These are phyloP conservation scores for Platypus cylindrus DNA, from an alignment of 2,888 invertebrate genomes.

Conservation along the genomic window DNA sequence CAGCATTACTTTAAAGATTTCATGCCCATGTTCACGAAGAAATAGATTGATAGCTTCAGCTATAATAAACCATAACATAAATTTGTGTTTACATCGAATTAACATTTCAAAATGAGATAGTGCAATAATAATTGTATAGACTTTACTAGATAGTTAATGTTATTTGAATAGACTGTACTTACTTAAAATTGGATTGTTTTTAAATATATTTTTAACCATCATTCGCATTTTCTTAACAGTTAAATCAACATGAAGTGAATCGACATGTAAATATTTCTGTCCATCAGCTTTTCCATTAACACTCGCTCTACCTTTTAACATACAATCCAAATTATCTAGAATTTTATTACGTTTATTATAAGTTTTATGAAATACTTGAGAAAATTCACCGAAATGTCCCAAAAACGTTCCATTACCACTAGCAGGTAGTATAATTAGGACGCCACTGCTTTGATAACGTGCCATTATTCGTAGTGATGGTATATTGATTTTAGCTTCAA, in stretches of 20 bases:
- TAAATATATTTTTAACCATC: conserved; percentile 53
- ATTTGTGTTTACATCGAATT: too few relatives aligned
- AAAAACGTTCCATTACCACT: conserved; percentile 58
- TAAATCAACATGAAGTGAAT: conserved; percentile 46
- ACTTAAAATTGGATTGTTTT: conserved; percentile 58
- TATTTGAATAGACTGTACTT: too few relatives aligned
- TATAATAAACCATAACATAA: too few relatives aligned
- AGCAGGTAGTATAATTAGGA: conserved; percentile 56
- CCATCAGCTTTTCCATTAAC: conserved; percentile 33
- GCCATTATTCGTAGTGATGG: conserved; percentile 53
- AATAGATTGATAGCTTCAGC: conserved; percentile 62
- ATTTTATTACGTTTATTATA: conserved; percentile 24
- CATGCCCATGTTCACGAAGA: conserved; percentile 53
- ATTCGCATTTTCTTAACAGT: conserved; percentile 48
- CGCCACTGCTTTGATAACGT: conserved; percentile 54
- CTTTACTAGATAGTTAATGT: too few relatives aligned
- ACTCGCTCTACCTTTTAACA: conserved; percentile 46
- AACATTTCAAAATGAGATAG: too few relatives aligned
- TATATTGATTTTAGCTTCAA: conserved; percentile 49
- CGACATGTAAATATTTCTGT: conserved; percentile 47
- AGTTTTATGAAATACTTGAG: neutral
- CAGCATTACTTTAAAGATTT: conserved; percentile 56
- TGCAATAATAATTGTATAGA: too few relatives aligned
- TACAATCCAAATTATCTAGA: conserved; percentile 45
- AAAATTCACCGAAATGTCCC: conserved; percentile 42